Evolutionary conservation across 2,888 invertebrate genomes (phyloP).

Genomic region (Drosophila mimetica): DNA sequence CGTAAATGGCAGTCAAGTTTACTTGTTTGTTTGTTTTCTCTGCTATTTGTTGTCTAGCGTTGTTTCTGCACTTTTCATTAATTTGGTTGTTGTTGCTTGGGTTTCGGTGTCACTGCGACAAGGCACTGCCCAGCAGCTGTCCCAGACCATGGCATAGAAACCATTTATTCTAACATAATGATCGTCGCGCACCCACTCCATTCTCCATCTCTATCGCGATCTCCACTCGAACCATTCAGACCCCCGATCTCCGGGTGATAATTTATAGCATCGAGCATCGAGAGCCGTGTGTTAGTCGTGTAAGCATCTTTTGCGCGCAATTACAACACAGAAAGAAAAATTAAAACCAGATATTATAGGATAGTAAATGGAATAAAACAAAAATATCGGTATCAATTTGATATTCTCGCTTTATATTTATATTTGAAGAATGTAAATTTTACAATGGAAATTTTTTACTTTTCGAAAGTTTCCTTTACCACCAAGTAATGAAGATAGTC

Average conservation of each 20-base stretch:
- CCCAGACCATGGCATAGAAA: slow-evolving; percentile 84
- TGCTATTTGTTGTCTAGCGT: not conserved
- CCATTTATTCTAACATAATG: slow-evolving; percentile 53
- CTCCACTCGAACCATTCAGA: not conserved
- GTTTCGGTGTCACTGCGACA: slow-evolving; percentile 34
- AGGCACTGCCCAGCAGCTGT: slow-evolving; percentile 45
- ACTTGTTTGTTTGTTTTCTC: slow-evolving; percentile 39
- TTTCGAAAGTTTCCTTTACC: no score
- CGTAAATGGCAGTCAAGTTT: slow-evolving; percentile 36
- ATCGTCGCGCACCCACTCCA: slow-evolving; percentile 2
- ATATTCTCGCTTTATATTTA: no score
- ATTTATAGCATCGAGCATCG: slow-evolving; percentile 67
- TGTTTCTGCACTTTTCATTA: slow-evolving; percentile 36
- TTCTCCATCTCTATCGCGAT: not conserved
- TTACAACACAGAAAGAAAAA: slow-evolving; percentile 30
- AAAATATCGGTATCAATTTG: not conserved
- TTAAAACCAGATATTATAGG: no score
- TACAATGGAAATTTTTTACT: no score
- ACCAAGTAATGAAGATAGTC: no score
- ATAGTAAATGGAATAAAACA: not conserved
- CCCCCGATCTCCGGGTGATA: slow-evolving; percentile 36
- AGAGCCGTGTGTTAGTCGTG: slow-evolving; percentile 37
- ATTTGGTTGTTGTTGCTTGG: slow-evolving; percentile 29
- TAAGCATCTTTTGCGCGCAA: slow-evolving; percentile 57
- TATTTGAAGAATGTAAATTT: no score